Conservation (phyloP, 2,113 vertebrate genomes). For the Cervus canadensis region DNA sequence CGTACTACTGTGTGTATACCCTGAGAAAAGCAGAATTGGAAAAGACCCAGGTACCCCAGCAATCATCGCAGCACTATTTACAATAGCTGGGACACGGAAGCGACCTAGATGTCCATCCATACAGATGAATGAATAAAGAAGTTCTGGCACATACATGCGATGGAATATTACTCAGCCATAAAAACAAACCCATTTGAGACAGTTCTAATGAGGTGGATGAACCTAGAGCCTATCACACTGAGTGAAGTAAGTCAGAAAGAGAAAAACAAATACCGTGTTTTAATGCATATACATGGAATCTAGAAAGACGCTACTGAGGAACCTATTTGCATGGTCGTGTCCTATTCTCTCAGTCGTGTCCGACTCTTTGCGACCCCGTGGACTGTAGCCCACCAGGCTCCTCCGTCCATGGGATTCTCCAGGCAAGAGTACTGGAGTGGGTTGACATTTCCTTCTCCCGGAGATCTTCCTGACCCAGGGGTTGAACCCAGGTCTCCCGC, state of each 20-base stretch:
- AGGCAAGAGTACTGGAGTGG: no score
- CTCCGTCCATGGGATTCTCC: no score
- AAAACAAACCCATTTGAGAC: neutral
- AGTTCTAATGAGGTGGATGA: neutral
- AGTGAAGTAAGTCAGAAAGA: neutral
- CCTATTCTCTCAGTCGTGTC: no score
- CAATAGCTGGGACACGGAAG: neutral
- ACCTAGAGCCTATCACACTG: neutral
- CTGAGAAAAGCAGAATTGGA: neutral
- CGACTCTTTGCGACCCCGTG: no score
- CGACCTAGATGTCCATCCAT: neutral
- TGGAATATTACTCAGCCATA: neutral
- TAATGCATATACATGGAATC: neutral
- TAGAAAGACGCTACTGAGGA: neutral
- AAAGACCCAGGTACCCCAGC: neutral
- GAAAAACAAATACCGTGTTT: neutral
- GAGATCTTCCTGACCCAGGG: no score
- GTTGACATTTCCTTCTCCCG: no score
- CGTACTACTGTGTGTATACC: neutral
- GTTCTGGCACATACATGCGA: neutral
- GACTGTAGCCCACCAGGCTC: no score
- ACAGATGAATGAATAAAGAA: neutral
- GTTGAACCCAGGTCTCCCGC: no score
- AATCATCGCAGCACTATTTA: neutral
- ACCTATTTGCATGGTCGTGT: fast-evolving